Conservation (phyloP, 2,797 vertebrate genomes). For the Acrossocheilus wenchowensis region DNA sequence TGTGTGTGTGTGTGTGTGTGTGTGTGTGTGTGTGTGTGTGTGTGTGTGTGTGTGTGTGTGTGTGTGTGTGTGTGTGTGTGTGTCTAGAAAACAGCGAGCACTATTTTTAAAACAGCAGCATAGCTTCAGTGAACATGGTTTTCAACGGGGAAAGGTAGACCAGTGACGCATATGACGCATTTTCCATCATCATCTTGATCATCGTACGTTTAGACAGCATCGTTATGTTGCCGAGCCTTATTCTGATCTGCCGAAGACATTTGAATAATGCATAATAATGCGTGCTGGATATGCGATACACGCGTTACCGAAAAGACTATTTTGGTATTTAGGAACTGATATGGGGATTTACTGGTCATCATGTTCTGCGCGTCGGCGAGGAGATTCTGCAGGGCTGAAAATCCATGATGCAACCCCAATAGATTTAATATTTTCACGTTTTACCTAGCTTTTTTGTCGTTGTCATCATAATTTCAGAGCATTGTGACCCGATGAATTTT, state of each 20-base stretch:
- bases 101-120: constrained; percentile 1
- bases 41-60: background rate
- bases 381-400: constrained; percentile 37
- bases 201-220: background rate
- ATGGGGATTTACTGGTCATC: constrained; percentile 45
- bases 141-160: background rate
- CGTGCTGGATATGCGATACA: constrained; percentile 11
- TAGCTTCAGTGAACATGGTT: background rate
- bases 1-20: no score
- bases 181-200: constrained; percentile 38
- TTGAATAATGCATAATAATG: constrained; percentile 36
- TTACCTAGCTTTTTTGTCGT: constrained; percentile 25
- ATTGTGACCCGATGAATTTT: constrained; percentile 56
- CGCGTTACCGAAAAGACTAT: background rate
- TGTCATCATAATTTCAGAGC: constrained; percentile 54
- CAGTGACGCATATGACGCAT: constrained; percentile 51
- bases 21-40: background rate
- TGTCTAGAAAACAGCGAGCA: background rate
- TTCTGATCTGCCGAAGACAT: background rate
- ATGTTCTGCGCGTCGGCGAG: constrained; percentile 39
- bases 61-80: background rate
- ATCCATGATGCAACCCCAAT: constrained; percentile 36
- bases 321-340: constrained; percentile 20
- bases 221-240: constrained; percentile 4
- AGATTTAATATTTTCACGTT: constrained; percentile 45